A percentile compares a stretch with the other conserved stretches of the same genome.
Evolutionary conservation across 2,797 vertebrate species (phyloP).

Genomic region (Premnoplex brunnescens): DNA sequence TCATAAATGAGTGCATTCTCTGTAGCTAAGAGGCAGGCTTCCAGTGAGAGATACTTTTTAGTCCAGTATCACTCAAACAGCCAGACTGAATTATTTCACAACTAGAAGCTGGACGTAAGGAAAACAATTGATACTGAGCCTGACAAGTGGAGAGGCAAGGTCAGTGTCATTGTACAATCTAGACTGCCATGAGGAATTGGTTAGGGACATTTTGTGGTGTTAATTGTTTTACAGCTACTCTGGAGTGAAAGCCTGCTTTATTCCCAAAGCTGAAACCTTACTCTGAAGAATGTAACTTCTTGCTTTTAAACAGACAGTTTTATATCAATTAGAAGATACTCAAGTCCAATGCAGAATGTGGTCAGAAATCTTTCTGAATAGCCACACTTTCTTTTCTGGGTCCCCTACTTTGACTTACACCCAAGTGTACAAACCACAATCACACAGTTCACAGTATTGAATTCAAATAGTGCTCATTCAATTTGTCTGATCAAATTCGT

Average conservation of each 20-base stretch:
- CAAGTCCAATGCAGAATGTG: background rate
- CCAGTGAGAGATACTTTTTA: background rate
- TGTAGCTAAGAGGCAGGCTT: background rate
- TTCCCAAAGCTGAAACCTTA: background rate
- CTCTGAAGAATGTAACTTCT: background rate
- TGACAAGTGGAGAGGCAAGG: background rate
- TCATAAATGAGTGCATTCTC: background rate
- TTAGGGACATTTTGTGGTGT: background rate
- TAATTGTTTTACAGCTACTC: background rate
- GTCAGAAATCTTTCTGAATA: background rate
- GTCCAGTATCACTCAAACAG: background rate
- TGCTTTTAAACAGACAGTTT: background rate
- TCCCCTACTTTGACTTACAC: background rate
- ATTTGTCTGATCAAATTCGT: background rate
- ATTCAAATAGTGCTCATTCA: background rate
- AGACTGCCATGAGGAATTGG: background rate
- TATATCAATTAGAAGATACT: background rate
- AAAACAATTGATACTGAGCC: background rate
- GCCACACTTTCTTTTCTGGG: background rate
- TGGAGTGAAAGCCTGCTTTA: background rate
- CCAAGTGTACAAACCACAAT: background rate
- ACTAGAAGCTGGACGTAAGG: background rate
- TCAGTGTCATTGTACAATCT: background rate
- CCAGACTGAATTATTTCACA: background rate
- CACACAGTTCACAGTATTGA: background rate